A percentile compares a stretch with the other conserved stretches of the same genome.
Conservation (phyloP, 2,888 invertebrate species). For the Eilema griseolum region DNA sequence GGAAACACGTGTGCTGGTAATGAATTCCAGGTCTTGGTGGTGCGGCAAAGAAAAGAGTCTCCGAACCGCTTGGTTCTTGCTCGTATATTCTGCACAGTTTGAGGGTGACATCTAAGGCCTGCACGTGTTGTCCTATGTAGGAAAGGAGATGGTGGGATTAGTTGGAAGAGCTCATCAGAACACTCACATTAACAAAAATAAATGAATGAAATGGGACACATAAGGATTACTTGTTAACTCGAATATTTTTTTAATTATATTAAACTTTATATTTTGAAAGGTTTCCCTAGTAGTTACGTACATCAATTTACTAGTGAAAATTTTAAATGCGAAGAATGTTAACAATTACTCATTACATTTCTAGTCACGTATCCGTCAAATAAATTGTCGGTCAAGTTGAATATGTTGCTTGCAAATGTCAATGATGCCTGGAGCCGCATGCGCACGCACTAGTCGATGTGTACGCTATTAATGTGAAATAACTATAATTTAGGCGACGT, state of each 20-base stretch:
- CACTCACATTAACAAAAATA: too few species aligned
- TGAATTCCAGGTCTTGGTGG: too few species aligned
- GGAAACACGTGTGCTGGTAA: too few species aligned
- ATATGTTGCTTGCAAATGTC: constrained; percentile 71
- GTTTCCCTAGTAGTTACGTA: neutral
- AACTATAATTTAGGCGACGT: constrained; percentile 81
- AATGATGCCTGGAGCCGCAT: constrained; percentile 69
- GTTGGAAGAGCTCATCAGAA: too few species aligned
- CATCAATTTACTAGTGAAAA: constrained; percentile 21
- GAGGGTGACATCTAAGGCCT: too few species aligned
- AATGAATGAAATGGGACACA: neutral
- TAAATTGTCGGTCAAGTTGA: constrained; percentile 51
- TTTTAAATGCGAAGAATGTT: constrained; percentile 19
- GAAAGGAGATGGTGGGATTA: too few species aligned
- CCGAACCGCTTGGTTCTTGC: too few species aligned
- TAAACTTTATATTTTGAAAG: neutral
- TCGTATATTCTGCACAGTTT: too few species aligned
- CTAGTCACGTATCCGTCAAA: constrained; percentile 52
- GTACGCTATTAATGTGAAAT: constrained; percentile 82
- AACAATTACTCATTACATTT: constrained; percentile 24
- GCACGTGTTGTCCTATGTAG: too few species aligned
- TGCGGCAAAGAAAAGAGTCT: too few species aligned
- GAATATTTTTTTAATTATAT: neutral
- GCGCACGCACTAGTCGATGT: constrained; percentile 77
- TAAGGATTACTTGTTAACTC: neutral